Evolutionary conservation across 2,888 invertebrate species (phyloP), one percentile per base, ranked within the genome.

Genomic region (Griposia aprilina): DNA sequence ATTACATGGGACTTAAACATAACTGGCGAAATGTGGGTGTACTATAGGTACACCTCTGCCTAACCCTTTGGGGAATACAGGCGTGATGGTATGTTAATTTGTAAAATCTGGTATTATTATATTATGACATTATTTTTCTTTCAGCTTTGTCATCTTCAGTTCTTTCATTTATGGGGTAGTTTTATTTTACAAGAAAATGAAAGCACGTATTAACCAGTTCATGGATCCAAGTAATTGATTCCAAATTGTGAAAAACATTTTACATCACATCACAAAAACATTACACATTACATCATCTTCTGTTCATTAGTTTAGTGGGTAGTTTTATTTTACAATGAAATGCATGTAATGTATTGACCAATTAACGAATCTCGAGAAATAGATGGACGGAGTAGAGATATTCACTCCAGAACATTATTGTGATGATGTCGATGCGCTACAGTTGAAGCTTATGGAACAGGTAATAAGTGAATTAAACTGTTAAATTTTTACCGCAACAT

Each of bases 121-220:
- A 23, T 1, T 15, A 26, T 62, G 5, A 3, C 7, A n/a, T 59
- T 30, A 36, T 20, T 45, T 60, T 52, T 63, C 23, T 79, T 79
- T 30, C 80, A 80, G 80, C 52, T 0, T 69, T 41, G 17, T 80
- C 17, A 52, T 59, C 13, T 68, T 63, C 15, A 45, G 68, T 26
- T 57, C 80, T 11, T 30, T 74, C 13, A 0, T n/a, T 10, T 80
- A 80, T 36, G 80, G 69, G 10, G 4, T 69, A 17, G 13, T 65
- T 65, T 80, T 80, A 80, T 55, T 74, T 26, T 69, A 41, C 26
- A 59, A 59, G 5, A 59, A 80, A 3, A n/a, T 67, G 0, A 75
- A 48, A 48, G 55, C 55, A 36, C 45, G 60, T 0, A 8, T 79
- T 7, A n/a, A 50, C 5, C 50, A 30, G 11, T 30, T 63, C 3